Evolutionary conservation across 2,113 vertebrate species (phyloP), one percentile per base, ranked within the genome.

Genomic region (Notiomystis cincta): DNA sequence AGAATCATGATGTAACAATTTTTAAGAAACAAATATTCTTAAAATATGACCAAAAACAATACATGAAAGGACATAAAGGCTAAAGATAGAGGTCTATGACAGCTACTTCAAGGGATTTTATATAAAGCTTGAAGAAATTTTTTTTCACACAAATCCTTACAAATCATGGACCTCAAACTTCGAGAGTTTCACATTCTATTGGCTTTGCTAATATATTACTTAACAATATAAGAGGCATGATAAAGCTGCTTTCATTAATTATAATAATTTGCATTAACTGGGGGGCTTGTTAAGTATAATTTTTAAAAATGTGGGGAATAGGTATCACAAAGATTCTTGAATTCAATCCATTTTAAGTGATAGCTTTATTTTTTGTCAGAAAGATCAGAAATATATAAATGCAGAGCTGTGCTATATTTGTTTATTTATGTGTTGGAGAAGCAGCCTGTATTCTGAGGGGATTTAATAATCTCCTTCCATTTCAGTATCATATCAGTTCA

Each of bases 231-330:
- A 94, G 9, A 23, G 23, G 24, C 35, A 62, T 91, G 22, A 90
- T 69, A 16, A 97, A 92, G 77, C 35, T 96, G 51, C 64, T 95
- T 96, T 82, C 6, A 28, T 90, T 66, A 97, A 84, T 97, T 95
- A 89, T 77, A 82, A 44, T 86, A 89, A 71, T 88, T 87, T 82
- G 10, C n/a, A 94, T 28, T 88, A 90, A 94, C 80, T 82, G 54
- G 57, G 23, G 94, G 79, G 44, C 31, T 94, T 94, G n/a, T 82
- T 86, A 90, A 93, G 81, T 90, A 87, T 90, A 79, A 93, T 94
- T 97, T 96, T 90, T 47, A 54, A 47, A 95, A 96, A 95, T 42
- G 30, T n/a, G 45, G 7, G 62, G 38, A 47, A 75, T 24, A 86
- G 42, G 42, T 91, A 65, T 93, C 70, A 87, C 38, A 94, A 79